Evolutionary conservation across 2,797 vertebrate species (phyloP).

Genomic region (Champsocephalus esox): DNA sequence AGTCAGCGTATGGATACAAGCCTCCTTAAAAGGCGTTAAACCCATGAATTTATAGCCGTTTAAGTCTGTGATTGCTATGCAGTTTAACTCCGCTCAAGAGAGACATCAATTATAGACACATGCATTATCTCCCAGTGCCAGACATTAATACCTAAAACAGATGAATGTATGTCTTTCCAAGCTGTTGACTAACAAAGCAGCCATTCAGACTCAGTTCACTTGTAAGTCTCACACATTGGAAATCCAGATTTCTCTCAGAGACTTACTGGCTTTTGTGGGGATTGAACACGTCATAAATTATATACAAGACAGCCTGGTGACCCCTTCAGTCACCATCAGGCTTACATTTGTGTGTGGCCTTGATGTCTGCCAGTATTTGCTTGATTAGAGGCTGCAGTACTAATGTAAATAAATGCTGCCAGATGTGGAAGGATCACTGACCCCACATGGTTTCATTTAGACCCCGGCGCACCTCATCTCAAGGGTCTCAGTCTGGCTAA

Average conservation of each 20-base stretch:
- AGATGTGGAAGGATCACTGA: constrained; percentile 68
- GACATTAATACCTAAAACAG: constrained; percentile 22
- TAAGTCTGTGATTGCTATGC: constrained; percentile 40
- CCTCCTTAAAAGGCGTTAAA: constrained; percentile 43
- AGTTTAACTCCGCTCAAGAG: constrained; percentile 17
- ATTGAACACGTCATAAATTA: constrained; percentile 39
- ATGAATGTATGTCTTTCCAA: constrained; percentile 14
- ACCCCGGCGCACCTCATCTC: constrained; percentile 6
- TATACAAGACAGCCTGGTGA: constrained; percentile 10
- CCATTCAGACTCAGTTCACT: not conserved
- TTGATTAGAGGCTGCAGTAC: constrained; percentile 73
- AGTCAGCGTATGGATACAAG: constrained; percentile 15
- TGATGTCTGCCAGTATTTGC: constrained; percentile 47
- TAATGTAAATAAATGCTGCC: constrained; percentile 77
- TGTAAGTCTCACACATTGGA: not conserved
- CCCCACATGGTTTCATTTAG: constrained; percentile 66
- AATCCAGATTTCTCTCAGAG: not conserved
- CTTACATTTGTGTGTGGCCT: constrained; percentile 61
- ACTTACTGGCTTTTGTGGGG: not conserved
- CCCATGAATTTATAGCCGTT: constrained; percentile 29
- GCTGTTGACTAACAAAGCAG: constrained; percentile 28
- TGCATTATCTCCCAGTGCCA: constrained; percentile 16
- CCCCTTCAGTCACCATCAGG: constrained; percentile 20
- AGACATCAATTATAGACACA: constrained; percentile 39
- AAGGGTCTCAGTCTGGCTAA: constrained; percentile 22